These are phyloP conservation scores for Macroramphosus scolopax DNA, from an alignment of 2,797 vertebrate genomes.

Conservation along the genomic window DNA sequence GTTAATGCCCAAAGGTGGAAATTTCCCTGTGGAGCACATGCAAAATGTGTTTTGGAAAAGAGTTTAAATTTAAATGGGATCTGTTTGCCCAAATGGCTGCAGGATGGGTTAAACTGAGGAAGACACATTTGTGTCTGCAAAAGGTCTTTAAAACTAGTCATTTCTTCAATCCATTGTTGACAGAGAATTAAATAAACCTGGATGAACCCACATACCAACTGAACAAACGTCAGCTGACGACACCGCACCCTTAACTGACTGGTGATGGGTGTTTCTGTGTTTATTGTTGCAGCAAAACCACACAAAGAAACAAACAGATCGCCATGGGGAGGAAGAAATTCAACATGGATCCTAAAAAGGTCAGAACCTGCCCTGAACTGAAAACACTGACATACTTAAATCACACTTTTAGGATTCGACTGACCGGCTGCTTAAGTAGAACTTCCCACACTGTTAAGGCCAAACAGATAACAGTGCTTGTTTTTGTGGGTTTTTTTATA, in stretches of 20 bases:
- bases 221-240: constrained; percentile 32
- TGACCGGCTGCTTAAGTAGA: background rate
- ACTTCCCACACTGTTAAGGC: constrained; percentile 1
- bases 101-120: constrained; percentile 8
- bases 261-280: constrained; percentile 13
- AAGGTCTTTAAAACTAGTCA: constrained; percentile 3
- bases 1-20: constrained; percentile 36
- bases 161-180: too few species aligned
- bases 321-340: constrained; percentile 94
- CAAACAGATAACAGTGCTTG: constrained; percentile 2
- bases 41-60: constrained; percentile 22
- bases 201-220: constrained; percentile 11
- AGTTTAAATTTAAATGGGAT: constrained; percentile 14
- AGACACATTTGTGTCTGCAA: background rate
- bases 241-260: constrained; percentile 20
- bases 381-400: constrained; percentile 1
- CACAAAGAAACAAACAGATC: constrained; percentile 90
- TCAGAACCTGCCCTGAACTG: constrained; percentile 33
- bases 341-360: constrained; percentile 96
- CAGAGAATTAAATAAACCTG: constrained; percentile 5
- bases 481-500: constrained; percentile 4
- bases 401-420: background rate
- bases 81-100: constrained; percentile 13
- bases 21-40: constrained; percentile 25
- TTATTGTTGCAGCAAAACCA: constrained; percentile 82